Evolutionary conservation across 2,113 vertebrate genomes (phyloP).

Genomic region (Nothobranchius kuhntae): DNA sequence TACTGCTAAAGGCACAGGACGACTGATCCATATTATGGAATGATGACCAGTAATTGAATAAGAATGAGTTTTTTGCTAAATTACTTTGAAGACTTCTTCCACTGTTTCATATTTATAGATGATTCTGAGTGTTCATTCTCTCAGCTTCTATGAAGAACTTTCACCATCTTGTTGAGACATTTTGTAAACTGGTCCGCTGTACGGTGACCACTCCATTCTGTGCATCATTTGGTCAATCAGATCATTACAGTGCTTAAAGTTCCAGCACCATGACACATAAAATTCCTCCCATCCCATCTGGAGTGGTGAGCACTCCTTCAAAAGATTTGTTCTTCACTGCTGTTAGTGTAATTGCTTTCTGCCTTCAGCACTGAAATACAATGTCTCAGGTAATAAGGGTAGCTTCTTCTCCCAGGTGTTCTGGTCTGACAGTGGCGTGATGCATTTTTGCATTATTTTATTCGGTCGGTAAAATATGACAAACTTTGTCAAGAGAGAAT

Average conservation of each 20-base stretch:
- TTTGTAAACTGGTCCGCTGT: conserved; percentile 8
- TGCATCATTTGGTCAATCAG: conserved; percentile 10
- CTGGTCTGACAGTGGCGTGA: conserved; percentile 17
- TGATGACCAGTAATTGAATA: too few relatives aligned
- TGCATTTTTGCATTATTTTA: conserved; percentile 39
- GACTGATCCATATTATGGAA: too few relatives aligned
- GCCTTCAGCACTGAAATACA: conserved; percentile 47
- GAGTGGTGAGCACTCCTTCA: conserved; percentile 39
- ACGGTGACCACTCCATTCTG: not conserved
- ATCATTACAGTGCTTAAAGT: not conserved
- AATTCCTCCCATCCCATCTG: conserved; percentile 13
- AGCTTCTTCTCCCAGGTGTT: conserved; percentile 11
- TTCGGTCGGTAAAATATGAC: conserved; percentile 21
- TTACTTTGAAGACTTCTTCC: too few relatives aligned
- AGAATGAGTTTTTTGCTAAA: too few relatives aligned
- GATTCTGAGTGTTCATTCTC: too few relatives aligned
- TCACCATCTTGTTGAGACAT: conserved; percentile 4
- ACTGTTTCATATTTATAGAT: too few relatives aligned
- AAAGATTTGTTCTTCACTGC: conserved; percentile 52
- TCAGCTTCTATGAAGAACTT: not conserved
- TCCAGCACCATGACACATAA: conserved; percentile 27
- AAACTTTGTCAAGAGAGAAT: conserved; percentile 39
- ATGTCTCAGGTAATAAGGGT: conserved; percentile 45
- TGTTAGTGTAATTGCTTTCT: conserved; percentile 61
- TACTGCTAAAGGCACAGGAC: too few relatives aligned